Evolutionary conservation across 2,888 invertebrate species (phyloP).

Genomic region (Tetranychus truncatus): DNA sequence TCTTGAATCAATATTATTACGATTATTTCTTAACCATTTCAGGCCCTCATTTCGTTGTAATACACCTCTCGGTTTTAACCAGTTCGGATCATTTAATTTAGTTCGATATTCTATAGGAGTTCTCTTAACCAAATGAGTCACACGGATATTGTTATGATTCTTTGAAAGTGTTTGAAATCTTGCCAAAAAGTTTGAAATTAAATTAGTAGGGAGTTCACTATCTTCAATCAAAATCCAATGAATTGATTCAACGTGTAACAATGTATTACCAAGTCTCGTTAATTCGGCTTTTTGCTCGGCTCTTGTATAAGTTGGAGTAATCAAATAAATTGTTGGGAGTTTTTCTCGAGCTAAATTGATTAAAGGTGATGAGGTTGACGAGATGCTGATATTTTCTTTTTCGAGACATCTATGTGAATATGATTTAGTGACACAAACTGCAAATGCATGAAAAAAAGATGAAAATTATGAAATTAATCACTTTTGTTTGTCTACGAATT

Average conservation of each 20-base stretch:
- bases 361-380: background rate
- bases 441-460: background rate
- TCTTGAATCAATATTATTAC: slow-evolving; percentile 37
- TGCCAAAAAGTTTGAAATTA: slow-evolving; percentile 53
- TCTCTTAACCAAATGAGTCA: slow-evolving; percentile 44
- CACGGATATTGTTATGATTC: slow-evolving; percentile 4
- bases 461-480: background rate
- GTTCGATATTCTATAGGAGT: slow-evolving; percentile 53
- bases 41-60: slow-evolving; percentile 33
- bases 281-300: slow-evolving; percentile 83
- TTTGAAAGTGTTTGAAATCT: slow-evolving; percentile 45
- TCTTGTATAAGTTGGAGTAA: slow-evolving; percentile 76
- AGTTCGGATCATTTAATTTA: slow-evolving; percentile 47
- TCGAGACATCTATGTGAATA: background rate
- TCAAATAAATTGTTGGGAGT: slow-evolving; percentile 59
- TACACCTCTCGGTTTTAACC: slow-evolving; percentile 53
- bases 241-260: slow-evolving; percentile 51
- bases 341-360: background rate
- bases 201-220: slow-evolving; percentile 45
- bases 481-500: background rate
- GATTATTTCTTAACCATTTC: slow-evolving; percentile 53
- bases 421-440: slow-evolving; percentile 6
- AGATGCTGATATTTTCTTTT: background rate
- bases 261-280: slow-evolving; percentile 64
- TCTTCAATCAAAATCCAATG: slow-evolving; percentile 91